Evolutionary conservation across 2,888 invertebrate genomes (phyloP).

Genomic region (Lithodes maja): DNA sequence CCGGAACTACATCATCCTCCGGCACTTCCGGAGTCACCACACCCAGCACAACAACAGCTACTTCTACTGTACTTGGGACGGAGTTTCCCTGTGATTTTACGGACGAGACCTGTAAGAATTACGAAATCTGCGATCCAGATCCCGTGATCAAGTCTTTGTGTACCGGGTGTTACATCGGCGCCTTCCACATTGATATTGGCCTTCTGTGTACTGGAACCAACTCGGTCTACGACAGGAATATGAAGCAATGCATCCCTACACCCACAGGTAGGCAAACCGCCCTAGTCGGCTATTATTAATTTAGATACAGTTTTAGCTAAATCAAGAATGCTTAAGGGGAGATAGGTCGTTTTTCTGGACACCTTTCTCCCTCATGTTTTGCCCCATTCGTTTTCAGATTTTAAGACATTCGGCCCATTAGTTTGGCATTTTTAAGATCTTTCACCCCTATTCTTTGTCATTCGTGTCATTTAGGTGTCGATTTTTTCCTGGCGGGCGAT

Average conservation of each 20-base stretch:
- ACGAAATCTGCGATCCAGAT: not conserved
- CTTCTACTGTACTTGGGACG: not conserved
- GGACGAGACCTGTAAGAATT: not conserved
- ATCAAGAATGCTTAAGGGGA: no score
- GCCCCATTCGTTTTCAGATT: no score
- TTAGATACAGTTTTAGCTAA: no score
- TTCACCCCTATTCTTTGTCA: no score
- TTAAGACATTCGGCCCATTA: no score
- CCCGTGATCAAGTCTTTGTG: not conserved
- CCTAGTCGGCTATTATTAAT: no score
- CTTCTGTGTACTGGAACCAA: not conserved
- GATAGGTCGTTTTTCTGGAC: no score
- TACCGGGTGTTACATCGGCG: not conserved
- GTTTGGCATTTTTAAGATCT: no score
- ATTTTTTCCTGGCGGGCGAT: no score
- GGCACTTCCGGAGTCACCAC: not conserved
- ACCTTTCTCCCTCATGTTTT: no score
- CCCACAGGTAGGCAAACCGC: not conserved
- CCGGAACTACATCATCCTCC: not conserved
- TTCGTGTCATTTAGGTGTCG: no score
- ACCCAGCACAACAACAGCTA: not conserved
- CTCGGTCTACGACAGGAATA: not conserved
- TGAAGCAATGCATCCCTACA: not conserved
- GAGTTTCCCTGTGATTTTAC: not conserved
- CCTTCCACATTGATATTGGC: not conserved